Evolutionary conservation across 1,140 invertebrate genomes (phyloP), one percentile per base, ranked within the genome.

Genomic region (Rhyacophila brunnea): DNA sequence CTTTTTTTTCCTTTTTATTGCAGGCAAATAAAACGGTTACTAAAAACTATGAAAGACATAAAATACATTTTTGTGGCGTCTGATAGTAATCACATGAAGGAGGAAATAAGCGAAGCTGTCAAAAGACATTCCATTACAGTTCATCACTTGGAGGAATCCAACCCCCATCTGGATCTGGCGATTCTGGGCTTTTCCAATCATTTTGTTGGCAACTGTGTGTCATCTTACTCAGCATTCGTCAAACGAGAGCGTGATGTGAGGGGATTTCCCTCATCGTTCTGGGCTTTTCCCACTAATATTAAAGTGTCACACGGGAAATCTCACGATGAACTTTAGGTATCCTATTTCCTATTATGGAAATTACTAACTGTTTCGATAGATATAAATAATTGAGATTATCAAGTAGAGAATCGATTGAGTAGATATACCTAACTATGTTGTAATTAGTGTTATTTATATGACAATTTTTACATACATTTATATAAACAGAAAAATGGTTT

Each of bases 181-280:
- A 88, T 98, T 67, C 76, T 97, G 15, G 91, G 87, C 13, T 79
- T 83, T 59, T 80, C 93, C 0, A 93, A 96, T 79, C 85, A 93
- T 71, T 96, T 95, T 65, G 92, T 98, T 70, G 95, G 93, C 10
- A 98, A 98, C 74, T 98, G 95, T 72, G 87, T 97, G 19, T 96
- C 93, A 0, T 95, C 94, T 0, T 97, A 91, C 70, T 88, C 87
- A 23, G 90, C 93, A 7, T 95, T 97, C 81, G 92, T 88, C 1
- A 93, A 91, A 64, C 74, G 94, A 47, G 90, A 93, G 73, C 74
- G 94, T 45, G 90, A 94, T 70, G 79, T 83, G 0, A 83, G 82
- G 48, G 86, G 87, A 1, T 85, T 90, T 67, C 85, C 90, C 0
- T 87, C 87, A 9, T 85, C 84, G 40, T 96, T 95, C 72, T 96